phyloP scores from a whole-genome alignment of 2,113 vertebrate genomes.

The Mastomys natalensis region DNA sequence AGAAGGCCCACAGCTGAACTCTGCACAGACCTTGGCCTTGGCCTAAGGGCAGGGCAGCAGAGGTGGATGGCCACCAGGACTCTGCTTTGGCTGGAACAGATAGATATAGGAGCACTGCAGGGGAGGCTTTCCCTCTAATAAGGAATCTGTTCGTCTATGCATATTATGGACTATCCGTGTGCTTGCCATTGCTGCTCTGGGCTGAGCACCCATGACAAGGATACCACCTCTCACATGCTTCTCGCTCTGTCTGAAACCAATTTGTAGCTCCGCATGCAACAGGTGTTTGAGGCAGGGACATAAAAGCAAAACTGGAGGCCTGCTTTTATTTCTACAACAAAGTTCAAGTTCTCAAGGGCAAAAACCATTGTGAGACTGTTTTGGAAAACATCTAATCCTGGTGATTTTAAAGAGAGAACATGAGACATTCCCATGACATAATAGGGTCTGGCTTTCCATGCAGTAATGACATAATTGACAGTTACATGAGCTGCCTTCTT shows the following conservation, averaged over 20 bases:
- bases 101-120: fast-evolving
- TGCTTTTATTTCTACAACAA: not conserved
- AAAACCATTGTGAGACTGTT: not conserved
- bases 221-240: not conserved
- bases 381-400: not conserved
- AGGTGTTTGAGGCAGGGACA: not conserved
- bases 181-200: fast-evolving
- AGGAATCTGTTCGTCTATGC: fast-evolving
- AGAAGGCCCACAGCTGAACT: fast-evolving
- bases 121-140: not conserved
- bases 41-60: fast-evolving
- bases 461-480: not conserved
- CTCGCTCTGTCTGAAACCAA: not conserved
- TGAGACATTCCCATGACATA: not conserved
- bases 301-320: not conserved
- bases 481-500: not conserved
- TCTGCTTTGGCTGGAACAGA: not conserved
- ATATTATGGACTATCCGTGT: fast-evolving
- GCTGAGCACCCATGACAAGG: not conserved
- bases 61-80: fast-evolving
- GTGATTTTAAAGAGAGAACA: fast-evolving
- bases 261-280: fast-evolving
- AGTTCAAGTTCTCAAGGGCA: not conserved
- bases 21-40: not conserved
- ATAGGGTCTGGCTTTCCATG: fast-evolving